A percentile compares a stretch with the other conserved stretches of the same genome.
These are phyloP conservation scores for Lophura nycthemera DNA, from an alignment of 2,113 vertebrate genomes.

Conservation along the genomic window DNA sequence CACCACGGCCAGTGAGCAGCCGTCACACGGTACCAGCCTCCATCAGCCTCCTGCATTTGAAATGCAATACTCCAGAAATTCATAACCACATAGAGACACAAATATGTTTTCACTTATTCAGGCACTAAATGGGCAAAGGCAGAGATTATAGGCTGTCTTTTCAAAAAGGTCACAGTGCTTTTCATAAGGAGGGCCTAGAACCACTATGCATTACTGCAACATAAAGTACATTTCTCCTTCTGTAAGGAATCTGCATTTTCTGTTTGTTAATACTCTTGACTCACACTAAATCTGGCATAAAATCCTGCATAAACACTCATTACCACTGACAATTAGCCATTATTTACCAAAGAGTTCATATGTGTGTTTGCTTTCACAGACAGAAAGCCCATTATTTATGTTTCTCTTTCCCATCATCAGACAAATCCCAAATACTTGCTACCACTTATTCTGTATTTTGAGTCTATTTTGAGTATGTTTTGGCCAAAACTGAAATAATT, in stretches of 20 bases:
- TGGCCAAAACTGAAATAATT: not conserved
- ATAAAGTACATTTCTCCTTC: not conserved
- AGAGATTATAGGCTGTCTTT: not conserved
- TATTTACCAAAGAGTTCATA: not conserved
- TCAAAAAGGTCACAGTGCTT: not conserved
- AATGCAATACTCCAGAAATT: not conserved
- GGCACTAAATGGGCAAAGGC: not conserved
- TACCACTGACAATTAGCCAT: not conserved
- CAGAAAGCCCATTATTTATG: not conserved
- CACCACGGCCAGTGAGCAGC: not conserved
- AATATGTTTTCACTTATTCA: not conserved
- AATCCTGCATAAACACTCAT: not conserved
- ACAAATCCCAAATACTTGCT: not conserved
- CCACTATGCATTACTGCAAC: not conserved
- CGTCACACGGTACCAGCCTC: not conserved
- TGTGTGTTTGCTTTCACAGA: not conserved
- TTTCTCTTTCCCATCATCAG: not conserved
- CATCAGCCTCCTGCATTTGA: not conserved
- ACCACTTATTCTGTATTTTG: fast-evolving
- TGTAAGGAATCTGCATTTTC: not conserved
- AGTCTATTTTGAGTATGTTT: not conserved
- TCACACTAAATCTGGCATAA: not conserved
- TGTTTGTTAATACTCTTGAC: not conserved
- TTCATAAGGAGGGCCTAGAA: not conserved
- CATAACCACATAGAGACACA: not conserved